Base-by-base conservation (phyloP, 1,140 invertebrate species). In the Aporrectodea caliginosa region DNA sequence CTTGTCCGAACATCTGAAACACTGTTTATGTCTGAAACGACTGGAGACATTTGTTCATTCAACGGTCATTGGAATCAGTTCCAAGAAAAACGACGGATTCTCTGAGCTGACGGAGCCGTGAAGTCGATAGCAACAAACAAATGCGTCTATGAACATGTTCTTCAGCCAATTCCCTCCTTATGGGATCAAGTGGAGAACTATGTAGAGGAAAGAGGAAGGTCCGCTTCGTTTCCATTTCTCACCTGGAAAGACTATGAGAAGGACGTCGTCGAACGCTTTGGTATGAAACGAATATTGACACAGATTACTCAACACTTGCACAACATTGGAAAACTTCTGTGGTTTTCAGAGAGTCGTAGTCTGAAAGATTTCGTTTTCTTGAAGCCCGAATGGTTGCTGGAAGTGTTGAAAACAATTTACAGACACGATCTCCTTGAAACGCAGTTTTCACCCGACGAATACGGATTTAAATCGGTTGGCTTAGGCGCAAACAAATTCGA, bases 121-220 rank as follows among this genome's bases (percentile, higher is more conserved):
- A 82, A 85, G 71, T 81, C 73, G 0, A 77, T 85, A 30, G 83
- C 83, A 1, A 82, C 81, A 12, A 83, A 86, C 75, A 79, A 80
- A 34, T 82, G 84, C 27, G 80, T 85, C 6, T 88, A 87, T 78
- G 85, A 86, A 22, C 80, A 85, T 31, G 83, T 86, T 34, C 82
- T 87, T 80, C 79, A 83, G 70, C 79, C 82, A 16, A 84, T 88
- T 29, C 86, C 86, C 69, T 84, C 85, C 6, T 84, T 88, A 73
- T 88, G 87, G 87, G 79, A 83, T 0, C 84, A 88, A 29, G 84
- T 86, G 14, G 85, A 87, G 75, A 81, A 83, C 32, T 87, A 83
- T 69, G 71, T 86, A 16, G 87, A 87, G 73, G 85, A 86, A 35
- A 83, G 82, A 31, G 85, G 84, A n/a, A 86, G 84, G 78, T 70